These are phyloP conservation scores for Cricetomys ansorgei DNA, from an alignment of 2,113 vertebrate species.

Conservation along the genomic window DNA sequence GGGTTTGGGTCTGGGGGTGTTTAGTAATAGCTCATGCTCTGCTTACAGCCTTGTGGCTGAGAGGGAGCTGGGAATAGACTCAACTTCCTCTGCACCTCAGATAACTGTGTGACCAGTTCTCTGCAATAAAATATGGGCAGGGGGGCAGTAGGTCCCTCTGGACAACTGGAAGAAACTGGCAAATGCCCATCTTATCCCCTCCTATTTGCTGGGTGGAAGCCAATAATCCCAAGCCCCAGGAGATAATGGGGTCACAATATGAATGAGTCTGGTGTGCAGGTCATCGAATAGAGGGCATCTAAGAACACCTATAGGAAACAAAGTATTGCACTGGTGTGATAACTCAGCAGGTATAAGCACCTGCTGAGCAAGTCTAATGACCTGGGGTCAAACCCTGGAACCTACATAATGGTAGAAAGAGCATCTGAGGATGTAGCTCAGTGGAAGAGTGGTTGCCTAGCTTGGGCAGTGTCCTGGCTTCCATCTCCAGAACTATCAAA, in stretches of 20 bases:
- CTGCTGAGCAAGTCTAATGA: neutral
- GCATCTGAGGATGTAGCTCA: neutral
- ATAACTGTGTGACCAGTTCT: neutral
- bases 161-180: neutral
- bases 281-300: slow-evolving; percentile 25
- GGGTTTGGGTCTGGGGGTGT: neutral
- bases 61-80: neutral
- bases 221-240: slow-evolving; percentile 13
- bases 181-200: neutral
- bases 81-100: neutral
- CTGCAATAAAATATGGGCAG: neutral
- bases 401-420: neutral
- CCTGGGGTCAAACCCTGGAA: neutral
- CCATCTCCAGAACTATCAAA: neutral
- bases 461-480: neutral
- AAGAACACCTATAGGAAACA: slow-evolving; percentile 22
- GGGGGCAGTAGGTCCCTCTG: neutral
- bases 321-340: neutral
- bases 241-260: neutral
- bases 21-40: neutral
- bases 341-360: neutral
- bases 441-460: neutral
- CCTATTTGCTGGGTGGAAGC: neutral
- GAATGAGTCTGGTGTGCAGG: neutral
- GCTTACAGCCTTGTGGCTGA: neutral